These are phyloP conservation scores for Thrips palmi DNA, from an alignment of 1,140 invertebrate species.

Conservation along the genomic window DNA sequence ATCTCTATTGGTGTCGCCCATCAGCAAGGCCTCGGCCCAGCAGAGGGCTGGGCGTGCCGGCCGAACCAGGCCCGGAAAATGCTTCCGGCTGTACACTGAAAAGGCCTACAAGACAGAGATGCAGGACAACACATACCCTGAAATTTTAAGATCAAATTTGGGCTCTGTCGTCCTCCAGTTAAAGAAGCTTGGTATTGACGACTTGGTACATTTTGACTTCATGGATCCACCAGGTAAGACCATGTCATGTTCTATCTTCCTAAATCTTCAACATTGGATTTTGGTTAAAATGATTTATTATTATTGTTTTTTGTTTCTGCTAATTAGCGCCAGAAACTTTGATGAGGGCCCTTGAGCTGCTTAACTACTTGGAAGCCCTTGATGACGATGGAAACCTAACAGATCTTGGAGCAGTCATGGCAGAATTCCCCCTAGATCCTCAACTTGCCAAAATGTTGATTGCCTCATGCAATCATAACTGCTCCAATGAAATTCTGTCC, in stretches of 20 bases:
- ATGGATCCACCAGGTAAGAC: slow-evolving; percentile 84
- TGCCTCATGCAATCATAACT: slow-evolving; percentile 89
- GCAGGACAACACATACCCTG: slow-evolving; percentile 99
- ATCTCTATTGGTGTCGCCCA: slow-evolving; percentile 91
- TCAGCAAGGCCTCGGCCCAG: slow-evolving; percentile 98
- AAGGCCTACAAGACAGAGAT: slow-evolving; percentile 98
- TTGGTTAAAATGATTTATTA: slow-evolving; percentile 1
- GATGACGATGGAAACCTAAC: slow-evolving; percentile 95
- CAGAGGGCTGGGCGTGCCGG: slow-evolving; percentile 95
- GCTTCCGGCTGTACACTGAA: slow-evolving; percentile 96
- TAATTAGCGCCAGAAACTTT: slow-evolving; percentile 86
- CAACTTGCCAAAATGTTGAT: slow-evolving; percentile 99
- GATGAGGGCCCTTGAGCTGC: slow-evolving; percentile 94
- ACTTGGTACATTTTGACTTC: slow-evolving; percentile 99
- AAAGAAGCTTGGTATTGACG: slow-evolving; percentile 98
- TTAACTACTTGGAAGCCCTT: slow-evolving; percentile 92
- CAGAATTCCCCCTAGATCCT: slow-evolving; percentile 97
- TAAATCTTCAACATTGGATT: background rate
- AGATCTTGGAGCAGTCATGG: slow-evolving; percentile 95
- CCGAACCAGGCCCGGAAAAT: slow-evolving; percentile 91
- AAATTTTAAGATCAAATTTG: slow-evolving; percentile 93
- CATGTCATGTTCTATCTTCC: background rate
- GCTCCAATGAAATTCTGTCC: slow-evolving; percentile 97
- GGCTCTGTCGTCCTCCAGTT: slow-evolving; percentile 94
- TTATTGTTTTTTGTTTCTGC: slow-evolving; percentile 10